Evolutionary conservation across 2,888 invertebrate genomes (phyloP).

Genomic region (Perizoma flavofasciatum): DNA sequence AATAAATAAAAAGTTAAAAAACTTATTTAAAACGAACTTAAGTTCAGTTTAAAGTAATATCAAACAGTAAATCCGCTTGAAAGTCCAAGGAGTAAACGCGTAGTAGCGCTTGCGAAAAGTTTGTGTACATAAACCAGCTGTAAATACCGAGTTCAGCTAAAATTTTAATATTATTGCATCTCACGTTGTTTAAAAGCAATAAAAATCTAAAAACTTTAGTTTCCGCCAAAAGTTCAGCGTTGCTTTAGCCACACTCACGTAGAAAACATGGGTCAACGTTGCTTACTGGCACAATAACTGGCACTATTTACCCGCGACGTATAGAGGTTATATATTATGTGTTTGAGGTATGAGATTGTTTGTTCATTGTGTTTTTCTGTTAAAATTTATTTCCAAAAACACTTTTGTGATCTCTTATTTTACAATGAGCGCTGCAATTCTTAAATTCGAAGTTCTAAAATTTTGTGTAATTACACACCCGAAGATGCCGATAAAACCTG

Average conservation of each 20-base stretch:
- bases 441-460: too few relatives aligned
- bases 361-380: background rate
- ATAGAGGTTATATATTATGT: background rate
- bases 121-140: slow-evolving; percentile 41
- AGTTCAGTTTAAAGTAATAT: slow-evolving; percentile 29
- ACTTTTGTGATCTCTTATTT: too few relatives aligned
- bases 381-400: too few relatives aligned
- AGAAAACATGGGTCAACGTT: slow-evolving; percentile 2
- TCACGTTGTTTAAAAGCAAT: slow-evolving; percentile 81
- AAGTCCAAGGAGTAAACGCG: slow-evolving; percentile 36
- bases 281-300: background rate
- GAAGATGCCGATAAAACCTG: background rate
- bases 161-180: slow-evolving; percentile 76
- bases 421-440: too few relatives aligned
- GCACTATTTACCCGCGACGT: background rate
- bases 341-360: background rate
- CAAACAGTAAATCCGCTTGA: slow-evolving; percentile 32
- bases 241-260: slow-evolving; percentile 60
- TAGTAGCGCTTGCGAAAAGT: slow-evolving; percentile 33
- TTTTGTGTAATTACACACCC: background rate
- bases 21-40: slow-evolving; percentile 8
- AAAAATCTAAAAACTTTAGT: slow-evolving; percentile 78
- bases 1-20: slow-evolving; percentile 2
- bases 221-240: slow-evolving; percentile 75
- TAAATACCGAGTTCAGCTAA: slow-evolving; percentile 51